Evolutionary conservation across 2,888 invertebrate genomes (phyloP), one percentile per base, ranked within the genome.

Genomic region (Ophion slaviceki): DNA sequence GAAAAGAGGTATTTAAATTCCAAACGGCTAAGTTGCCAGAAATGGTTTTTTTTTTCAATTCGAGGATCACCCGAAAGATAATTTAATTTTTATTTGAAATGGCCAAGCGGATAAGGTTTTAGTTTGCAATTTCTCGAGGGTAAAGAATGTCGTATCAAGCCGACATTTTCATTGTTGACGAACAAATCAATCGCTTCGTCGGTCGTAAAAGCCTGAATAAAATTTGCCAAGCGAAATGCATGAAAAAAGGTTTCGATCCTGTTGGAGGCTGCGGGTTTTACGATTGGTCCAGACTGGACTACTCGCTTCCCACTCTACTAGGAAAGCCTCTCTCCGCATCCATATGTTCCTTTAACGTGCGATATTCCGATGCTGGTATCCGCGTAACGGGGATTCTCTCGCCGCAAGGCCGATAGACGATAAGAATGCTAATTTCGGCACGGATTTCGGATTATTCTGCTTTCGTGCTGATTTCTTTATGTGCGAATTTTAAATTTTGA

Each of bases 371-470:
- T 70, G 36, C 68, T n/a, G 17, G 61, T 24, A 72, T 68, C 59
- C 61, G 72, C 77, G 81, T 84, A 84, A 86, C 78, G 80, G 84
- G 70, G 84, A 67, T 79, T 79, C 82, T 78, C 71, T 64, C 70
- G 86, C 64, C 45, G 66, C 53, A 57, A 81, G 78, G 86, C 84
- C 81, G 84, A 81, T 86, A 81, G 70, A 78, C 84, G 86, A 84
- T 86, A 84, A 86, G 81, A 78, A 86, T 86, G 84, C 79, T 84
- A 86, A 86, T 86, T 86, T 84, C 67, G 84, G 84, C 86, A 86
- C 64, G 66, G 70, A 84, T 81, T 84, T 80, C 80, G 59, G 45
- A 40, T 79, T 80, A 72, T 82, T 82, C 64, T 66, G 71, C 68
- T 62, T 78, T 66, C 53, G 61, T 67, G 74, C 45, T 40, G 64